Evolutionary conservation across 2,797 vertebrate species (phyloP).

Genomic region (Cichlasoma orientale): DNA sequence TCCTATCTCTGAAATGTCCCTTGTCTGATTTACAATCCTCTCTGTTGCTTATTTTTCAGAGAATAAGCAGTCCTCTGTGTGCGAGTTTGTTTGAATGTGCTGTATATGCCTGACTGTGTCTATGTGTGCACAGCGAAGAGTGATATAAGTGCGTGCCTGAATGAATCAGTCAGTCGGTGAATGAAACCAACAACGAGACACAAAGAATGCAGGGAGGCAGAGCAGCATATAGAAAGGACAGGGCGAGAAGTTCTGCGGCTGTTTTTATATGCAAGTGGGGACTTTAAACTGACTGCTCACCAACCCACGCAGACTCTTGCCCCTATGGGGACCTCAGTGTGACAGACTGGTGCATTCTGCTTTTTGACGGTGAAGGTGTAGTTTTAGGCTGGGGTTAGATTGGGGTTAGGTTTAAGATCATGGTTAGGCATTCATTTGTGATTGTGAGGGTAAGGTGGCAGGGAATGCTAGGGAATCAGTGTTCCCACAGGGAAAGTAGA

Average conservation of each 20-base stretch:
- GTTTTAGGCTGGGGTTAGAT: background rate
- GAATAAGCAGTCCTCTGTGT: slow-evolving; percentile 4
- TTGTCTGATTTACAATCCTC: slow-evolving; percentile 13
- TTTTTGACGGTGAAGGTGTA: background rate
- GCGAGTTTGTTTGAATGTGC: background rate
- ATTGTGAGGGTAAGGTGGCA: background rate
- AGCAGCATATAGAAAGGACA: slow-evolving; percentile 20
- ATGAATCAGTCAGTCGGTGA: slow-evolving; percentile 45
- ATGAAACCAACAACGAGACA: slow-evolving; percentile 51
- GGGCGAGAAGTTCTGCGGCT: background rate
- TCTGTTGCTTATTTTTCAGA: slow-evolving; percentile 22
- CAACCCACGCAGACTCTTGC: background rate
- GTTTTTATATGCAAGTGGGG: background rate
- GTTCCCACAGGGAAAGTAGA: background rate
- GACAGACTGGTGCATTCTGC: background rate
- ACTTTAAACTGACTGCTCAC: background rate
- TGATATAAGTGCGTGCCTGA: background rate
- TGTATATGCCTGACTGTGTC: background rate
- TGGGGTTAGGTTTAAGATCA: background rate
- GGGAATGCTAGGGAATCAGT: background rate
- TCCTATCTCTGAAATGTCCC: slow-evolving; percentile 15
- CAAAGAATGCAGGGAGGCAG: slow-evolving; percentile 19
- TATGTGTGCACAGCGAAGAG: background rate
- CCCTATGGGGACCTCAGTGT: background rate
- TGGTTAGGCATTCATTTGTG: background rate